A percentile compares a stretch with the other conserved stretches of the same genome.
These are phyloP conservation scores for Andrena camellia DNA, from an alignment of 2,888 invertebrate genomes.

Conservation along the genomic window DNA sequence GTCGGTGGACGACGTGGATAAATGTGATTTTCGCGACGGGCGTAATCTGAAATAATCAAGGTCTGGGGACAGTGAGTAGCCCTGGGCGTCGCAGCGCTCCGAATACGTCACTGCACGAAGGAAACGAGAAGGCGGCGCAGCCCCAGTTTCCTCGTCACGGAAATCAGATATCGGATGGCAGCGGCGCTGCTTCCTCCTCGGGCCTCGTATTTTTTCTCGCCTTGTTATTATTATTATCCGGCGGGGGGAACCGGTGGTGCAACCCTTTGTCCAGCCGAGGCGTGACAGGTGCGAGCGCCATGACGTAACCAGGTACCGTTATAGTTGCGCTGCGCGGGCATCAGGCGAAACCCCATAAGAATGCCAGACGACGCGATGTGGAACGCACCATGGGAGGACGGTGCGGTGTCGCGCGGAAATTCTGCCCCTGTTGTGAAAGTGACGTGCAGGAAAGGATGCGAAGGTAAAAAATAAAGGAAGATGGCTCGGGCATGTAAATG, in stretches of 20 bases:
- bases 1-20: not conserved
- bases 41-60: conserved; percentile 23
- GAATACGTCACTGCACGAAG: conserved; percentile 47
- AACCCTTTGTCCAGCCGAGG: conserved; percentile 77
- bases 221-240: conserved; percentile 50
- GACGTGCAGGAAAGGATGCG: conserved; percentile 57
- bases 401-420: conserved; percentile 64
- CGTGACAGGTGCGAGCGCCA: conserved; percentile 79
- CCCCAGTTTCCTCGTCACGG: conserved; percentile 68
- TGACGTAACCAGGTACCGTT: conserved; percentile 83
- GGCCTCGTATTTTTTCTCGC: conserved; percentile 47
- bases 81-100: conserved; percentile 44
- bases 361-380: conserved; percentile 61
- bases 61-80: conserved; percentile 33
- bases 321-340: conserved; percentile 65
- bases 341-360: conserved; percentile 77
- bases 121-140: conserved; percentile 52
- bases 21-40: not conserved
- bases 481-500: conserved; percentile 47
- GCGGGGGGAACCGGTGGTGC: conserved; percentile 60
- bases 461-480: conserved; percentile 12
- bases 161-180: conserved; percentile 78
- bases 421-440: conserved; percentile 70
- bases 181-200: conserved; percentile 47
- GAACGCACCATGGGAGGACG: conserved; percentile 50